Evolutionary conservation across 2,888 invertebrate species (phyloP), one percentile per base, ranked within the genome.

Genomic region (Lydus trimaculatus): DNA sequence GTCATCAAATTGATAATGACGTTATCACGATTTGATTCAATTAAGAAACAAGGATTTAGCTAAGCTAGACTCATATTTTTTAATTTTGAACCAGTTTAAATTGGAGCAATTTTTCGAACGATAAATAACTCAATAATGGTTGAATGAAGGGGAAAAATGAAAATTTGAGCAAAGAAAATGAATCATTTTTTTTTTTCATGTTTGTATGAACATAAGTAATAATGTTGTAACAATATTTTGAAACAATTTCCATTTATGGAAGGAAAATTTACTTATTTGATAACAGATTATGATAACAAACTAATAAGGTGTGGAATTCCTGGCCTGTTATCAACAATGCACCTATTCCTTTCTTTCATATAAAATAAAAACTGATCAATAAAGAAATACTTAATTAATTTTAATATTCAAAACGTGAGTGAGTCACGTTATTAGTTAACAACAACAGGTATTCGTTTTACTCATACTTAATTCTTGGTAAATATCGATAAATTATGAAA

Each of bases 401-500:
- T 23, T 17, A n/a, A 17, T 36, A 5, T 9, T 36, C 15, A 11
- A 17, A 13, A 17, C 17, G 17, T 17, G 13, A 36, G 11, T 52
- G 23, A 52, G 20, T 48, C 48, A 48, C 20, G 20, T 17, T 20
- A 20, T 20, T 48, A 48, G 6, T 48, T 48, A 48, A n/a, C 7
- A 48, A 56, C 52, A 56, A 11, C 56, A 56, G 56, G 56, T 56
- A 56, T 20, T 43, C 52, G 8, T 15, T 56, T 23, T 56, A 28
- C 56, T 56, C 56, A 56, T 56, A 28, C 17, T 0, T 2, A 48
- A 9, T 56, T 56, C 56, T 56, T 23, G 9, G 56, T 4, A 56
- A 56, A 11, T 8, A 48, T 43, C 43, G n/a, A 7, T 3, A 48
- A 48, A 20, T 48, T 20, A 20, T 9, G 0, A 8, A 20, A 48